Base-by-base conservation (phyloP, 2,797 vertebrate species). In the Toxotes lorentzi region DNA sequence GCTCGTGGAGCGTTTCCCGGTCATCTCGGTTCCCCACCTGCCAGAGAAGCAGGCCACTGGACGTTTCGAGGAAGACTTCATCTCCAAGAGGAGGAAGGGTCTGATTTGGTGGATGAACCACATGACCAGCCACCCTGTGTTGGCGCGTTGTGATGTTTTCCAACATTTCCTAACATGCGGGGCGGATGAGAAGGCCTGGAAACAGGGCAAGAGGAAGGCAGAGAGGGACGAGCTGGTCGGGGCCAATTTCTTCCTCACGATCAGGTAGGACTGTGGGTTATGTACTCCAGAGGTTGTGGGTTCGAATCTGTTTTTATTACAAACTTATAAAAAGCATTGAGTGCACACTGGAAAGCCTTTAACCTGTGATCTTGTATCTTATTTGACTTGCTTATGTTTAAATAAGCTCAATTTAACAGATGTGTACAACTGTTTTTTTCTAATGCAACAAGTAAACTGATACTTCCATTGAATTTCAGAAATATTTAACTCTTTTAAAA, bases 41-140 rank as follows among this genome's bases (percentile, higher is more conserved):
- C 98, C 98, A 0, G 98, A 99, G 93, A 99, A 99, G 75, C 98
- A 99, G 93, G 97, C 98, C 85, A 98, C 97, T 0, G 98, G 98
- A 2, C 97, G 98, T 80, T 99, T 99, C 0, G 98, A 99, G 89
- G 98, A 99, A 91, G 97, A 99, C 93, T 99, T 99, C 90, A 97
- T 99, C 84, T 97, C 97, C 72, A 99, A 99, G 85, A 95, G 98
- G 40, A 94, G 97, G 85, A 98, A 97, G 84, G 97, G 98, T n/a
- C 84, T 99, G 77, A 96, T 97, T 0, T 98, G 97, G 97, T 99
- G 98, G 98, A 99, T 99, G 97, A 97, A 98, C 88, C 97, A 99
- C 89, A 99, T 99, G 98, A 97, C 95, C 70, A 98, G 96, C 87
- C 98, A 99, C 83, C 98, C 98, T 0, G 97, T 99, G 81, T 89